Conservation (phyloP, 2,888 invertebrate species). For the Dasysyrphus tricinctus region DNA sequence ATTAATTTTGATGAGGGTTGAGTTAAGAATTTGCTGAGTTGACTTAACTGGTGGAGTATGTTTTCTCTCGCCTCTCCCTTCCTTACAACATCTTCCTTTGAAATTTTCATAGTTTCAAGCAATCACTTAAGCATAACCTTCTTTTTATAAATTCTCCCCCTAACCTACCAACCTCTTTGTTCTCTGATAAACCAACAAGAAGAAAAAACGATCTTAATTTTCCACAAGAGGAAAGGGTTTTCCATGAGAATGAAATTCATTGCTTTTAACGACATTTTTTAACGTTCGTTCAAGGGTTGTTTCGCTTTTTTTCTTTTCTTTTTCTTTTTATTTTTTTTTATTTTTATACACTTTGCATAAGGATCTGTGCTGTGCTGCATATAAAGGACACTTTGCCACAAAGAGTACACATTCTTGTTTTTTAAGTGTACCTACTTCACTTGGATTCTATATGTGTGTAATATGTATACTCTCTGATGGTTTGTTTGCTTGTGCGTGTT, state of each 20-base stretch:
- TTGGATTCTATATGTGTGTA: neutral
- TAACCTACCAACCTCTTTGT: neutral
- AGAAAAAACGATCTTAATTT: slow-evolving; percentile 42
- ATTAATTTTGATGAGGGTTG: slow-evolving; percentile 51
- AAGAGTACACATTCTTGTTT: slow-evolving; percentile 40
- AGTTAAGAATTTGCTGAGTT: slow-evolving; percentile 5
- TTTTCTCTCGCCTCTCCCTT: neutral
- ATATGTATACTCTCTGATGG: neutral
- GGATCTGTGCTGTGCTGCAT: slow-evolving; percentile 24
- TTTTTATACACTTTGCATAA: slow-evolving; percentile 24
- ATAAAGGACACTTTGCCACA: slow-evolving; percentile 51
- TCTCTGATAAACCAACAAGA: slow-evolving; percentile 3
- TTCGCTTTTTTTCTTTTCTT: neutral
- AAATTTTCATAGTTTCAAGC: slow-evolving; percentile 49
- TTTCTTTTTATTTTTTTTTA: neutral
- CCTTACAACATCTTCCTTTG: neutral
- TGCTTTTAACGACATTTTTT: slow-evolving; percentile 57
- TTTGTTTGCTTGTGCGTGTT: slow-evolving; percentile 49
- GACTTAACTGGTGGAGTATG: slow-evolving; percentile 13
- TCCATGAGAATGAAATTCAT: slow-evolving; percentile 46
- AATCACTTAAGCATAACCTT: slow-evolving; percentile 44
- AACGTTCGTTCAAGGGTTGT: slow-evolving; percentile 7
- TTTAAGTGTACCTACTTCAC: slow-evolving; percentile 39
- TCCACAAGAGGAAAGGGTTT: slow-evolving; percentile 35
- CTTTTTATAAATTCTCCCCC: neutral